Evolutionary conservation across 1,140 invertebrate species (phyloP), one percentile per base, ranked within the genome.

Genomic region (Eufriesea mexicana): DNA sequence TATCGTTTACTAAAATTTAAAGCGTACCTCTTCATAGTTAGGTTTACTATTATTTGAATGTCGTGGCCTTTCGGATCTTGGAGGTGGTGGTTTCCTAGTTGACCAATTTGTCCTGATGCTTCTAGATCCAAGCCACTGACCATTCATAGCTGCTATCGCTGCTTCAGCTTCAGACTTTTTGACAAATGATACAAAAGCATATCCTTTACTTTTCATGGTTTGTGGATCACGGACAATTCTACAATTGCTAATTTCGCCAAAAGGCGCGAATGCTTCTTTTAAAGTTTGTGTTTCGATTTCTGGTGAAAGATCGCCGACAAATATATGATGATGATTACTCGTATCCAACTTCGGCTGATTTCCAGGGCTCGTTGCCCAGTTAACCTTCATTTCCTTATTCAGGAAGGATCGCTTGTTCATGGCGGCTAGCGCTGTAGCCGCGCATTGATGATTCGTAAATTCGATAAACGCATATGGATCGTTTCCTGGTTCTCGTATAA

Each of bases 101-200:
- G 99, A 99, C 99, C 99, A 99, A 94, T 99, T 99, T 85, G 99
- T 99, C 92, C 99, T 96, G 95, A 99, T 99, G 91, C 98, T 98
- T 85, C 99, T 96, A 71, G 98, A 98, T 6, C 99, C 99, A 62
- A 99, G 95, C 99, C 99, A 99, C 93, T 99, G 99, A 12, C 99
- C 99, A 94, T 99, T 99, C 99, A 99, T 99, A 72, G 97, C 96
- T 79, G 97, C 96, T 86, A 99, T 99, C 73, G 99, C 99, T 89
- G 97, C 97, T 94, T 99, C 99, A 10, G 99, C 99, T 94, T 99
- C 99, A 91, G 98, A 97, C 95, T 99, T 99, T 94, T 99, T 99
- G 25, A 99, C 98, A 95, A 99, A 99, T 45, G 99, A 99, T 10
- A 99, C 99, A 94, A 99, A 99, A 49, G 99, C 99, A 95, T 99